Base-by-base conservation (phyloP, 2,797 vertebrate genomes). In the Sebastes oblongus region DNA sequence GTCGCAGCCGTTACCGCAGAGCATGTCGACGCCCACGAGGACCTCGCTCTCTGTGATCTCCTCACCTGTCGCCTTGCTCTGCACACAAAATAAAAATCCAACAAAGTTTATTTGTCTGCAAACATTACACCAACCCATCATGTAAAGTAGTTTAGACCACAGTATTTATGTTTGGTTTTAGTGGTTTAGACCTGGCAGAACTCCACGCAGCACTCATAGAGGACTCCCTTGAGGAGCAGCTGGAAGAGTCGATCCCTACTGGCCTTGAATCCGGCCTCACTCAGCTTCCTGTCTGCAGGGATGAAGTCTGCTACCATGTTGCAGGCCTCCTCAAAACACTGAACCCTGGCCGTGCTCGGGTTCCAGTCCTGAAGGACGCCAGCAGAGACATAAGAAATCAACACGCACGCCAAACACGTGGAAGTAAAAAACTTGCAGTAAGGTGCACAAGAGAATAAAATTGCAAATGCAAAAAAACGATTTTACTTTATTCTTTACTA, bases 141-240 rank as follows among this genome's bases (percentile, higher is more conserved):
- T 29, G 74, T 14, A 14, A 27, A 20, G 1, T 12, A 16, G 22
- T 46, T 61, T 22, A 16, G 10, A 60, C 8, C 9, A 2, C 10
- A 22, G 39, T 66, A 8, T 66, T 27, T 65, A 14, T 54, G 2
- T 54, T 62, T 24, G 42, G 42, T 42, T 77, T 69, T 20, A 72
- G 61, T 0, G 32, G 34, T 39, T 71, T 83, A 32, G 30, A 95
- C 94, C 93, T 95, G 98, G 94, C 98, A 99, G 95, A 99, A 99
- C 78, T 99, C 98, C 81, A 99, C 98, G n/a, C 98, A 99, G 92
- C 98, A 99, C 75, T 99, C 98, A 6, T 99, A 99, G 14, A 99
- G 96, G 20, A 99, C 94, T 20, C 98, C 98, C 85, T 99, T 99
- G 88, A 99, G 98, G 9, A 99, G 96, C 13, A 99, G 97, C 93